Conservation (phyloP, 2,113 vertebrate species). For the Apteryx owenii region DNA sequence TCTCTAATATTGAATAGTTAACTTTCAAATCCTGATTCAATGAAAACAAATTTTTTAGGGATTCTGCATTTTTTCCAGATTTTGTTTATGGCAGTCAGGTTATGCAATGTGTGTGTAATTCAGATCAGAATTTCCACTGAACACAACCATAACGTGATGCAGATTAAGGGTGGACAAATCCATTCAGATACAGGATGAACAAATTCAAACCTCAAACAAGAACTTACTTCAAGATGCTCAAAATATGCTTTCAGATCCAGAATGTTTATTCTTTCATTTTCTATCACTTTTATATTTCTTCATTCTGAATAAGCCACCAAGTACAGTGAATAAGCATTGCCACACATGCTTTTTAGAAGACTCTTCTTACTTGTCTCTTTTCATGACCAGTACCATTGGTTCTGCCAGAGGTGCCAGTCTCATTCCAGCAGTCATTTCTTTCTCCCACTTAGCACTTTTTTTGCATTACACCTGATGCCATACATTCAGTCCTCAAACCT, state of each 20-base stretch:
- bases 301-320: neutral
- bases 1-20: neutral
- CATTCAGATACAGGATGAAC: neutral
- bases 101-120: neutral
- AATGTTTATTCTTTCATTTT: slow-evolving; percentile 26
- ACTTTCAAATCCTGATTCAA: neutral
- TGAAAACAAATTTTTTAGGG: neutral
- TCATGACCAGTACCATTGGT: neutral
- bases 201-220: neutral
- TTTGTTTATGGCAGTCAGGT: neutral
- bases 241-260: neutral
- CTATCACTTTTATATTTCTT: neutral
- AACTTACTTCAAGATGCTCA: slow-evolving; percentile 9
- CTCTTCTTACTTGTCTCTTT: neutral
- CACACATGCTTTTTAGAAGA: neutral
- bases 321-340: neutral
- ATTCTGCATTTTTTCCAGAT: neutral
- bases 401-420: neutral
- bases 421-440: neutral
- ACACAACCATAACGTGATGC: slow-evolving; percentile 26
- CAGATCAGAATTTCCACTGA: slow-evolving; percentile 44
- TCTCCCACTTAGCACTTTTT: neutral
- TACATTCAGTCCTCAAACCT: neutral
- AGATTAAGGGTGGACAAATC: slow-evolving; percentile 32
- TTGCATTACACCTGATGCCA: neutral